Evolutionary conservation across 2,888 invertebrate species (phyloP).

Genomic region (Neoitamus cyanurus): DNA sequence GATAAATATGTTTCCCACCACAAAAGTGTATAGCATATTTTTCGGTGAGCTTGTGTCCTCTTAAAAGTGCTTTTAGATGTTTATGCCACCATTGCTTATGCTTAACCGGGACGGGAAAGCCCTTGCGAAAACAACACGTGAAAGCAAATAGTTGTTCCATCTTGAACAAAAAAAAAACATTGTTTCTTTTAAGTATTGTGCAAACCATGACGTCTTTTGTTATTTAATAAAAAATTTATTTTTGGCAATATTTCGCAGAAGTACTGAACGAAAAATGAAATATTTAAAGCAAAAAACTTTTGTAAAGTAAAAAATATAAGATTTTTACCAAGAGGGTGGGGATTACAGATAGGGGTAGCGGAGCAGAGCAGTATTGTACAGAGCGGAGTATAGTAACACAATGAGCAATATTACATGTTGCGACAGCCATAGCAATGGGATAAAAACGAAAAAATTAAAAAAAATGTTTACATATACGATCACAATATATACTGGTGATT

Average conservation of each 20-base stretch:
- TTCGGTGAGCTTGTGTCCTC: neutral
- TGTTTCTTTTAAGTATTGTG: neutral
- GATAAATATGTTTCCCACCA: neutral
- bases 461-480: slow-evolving; percentile 26
- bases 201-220: neutral
- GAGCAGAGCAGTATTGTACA: slow-evolving; percentile 41
- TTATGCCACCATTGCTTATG: neutral
- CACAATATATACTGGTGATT: slow-evolving; percentile 38
- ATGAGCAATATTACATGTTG: slow-evolving; percentile 44
- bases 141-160: neutral
- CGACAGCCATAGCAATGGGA: slow-evolving; percentile 48
- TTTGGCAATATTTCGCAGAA: slow-evolving; percentile 23
- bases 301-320: neutral
- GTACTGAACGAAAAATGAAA: neutral
- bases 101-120: neutral
- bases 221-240: neutral
- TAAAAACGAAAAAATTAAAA: slow-evolving; percentile 22
- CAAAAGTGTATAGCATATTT: neutral
- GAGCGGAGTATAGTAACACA: slow-evolving; percentile 41
- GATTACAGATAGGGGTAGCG: slow-evolving; percentile 14
- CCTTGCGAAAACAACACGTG: slow-evolving; percentile 3
- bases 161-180: neutral
- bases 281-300: slow-evolving; percentile 3
- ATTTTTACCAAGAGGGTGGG: neutral
- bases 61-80: neutral